These are phyloP conservation scores for Champsocephalus esox DNA, from an alignment of 2,797 vertebrate genomes.

Conservation along the genomic window DNA sequence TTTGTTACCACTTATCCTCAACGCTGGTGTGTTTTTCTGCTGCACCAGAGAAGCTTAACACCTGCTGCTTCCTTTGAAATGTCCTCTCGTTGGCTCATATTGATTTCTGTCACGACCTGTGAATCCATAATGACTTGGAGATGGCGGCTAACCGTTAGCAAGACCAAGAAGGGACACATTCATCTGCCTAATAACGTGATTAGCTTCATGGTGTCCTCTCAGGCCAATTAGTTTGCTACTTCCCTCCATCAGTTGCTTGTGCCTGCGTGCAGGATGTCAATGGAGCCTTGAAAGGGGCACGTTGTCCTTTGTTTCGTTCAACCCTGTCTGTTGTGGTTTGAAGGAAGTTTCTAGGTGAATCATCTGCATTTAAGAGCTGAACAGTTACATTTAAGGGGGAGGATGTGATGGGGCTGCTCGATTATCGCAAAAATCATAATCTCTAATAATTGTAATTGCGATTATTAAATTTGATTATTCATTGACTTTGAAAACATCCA, in stretches of 20 bases:
- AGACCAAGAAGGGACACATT: constrained; percentile 37
- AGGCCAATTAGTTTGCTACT: constrained; percentile 31
- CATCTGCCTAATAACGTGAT: constrained; percentile 48
- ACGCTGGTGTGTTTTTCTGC: constrained; percentile 20
- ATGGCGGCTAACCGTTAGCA: constrained; percentile 6
- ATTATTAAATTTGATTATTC: no score
- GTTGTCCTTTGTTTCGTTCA: no score
- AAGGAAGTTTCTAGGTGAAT: no score
- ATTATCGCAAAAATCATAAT: no score
- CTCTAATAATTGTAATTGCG: no score
- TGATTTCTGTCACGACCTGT: constrained; percentile 42
- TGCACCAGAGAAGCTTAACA: constrained; percentile 16
- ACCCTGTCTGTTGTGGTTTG: no score
- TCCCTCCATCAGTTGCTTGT: constrained; percentile 24
- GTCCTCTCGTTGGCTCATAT: constrained; percentile 1
- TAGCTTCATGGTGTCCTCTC: constrained; percentile 18
- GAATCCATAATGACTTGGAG: constrained; percentile 22
- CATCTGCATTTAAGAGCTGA: no score
- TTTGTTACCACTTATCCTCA: constrained; percentile 43
- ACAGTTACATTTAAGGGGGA: no score
- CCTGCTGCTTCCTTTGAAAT: constrained; percentile 27
- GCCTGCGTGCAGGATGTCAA: constrained; percentile 3
- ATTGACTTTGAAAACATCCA: no score
- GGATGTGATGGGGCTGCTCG: no score
- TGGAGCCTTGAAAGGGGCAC: not conserved